A percentile compares a stretch with the other conserved stretches of the same genome.
These are phyloP conservation scores for Ciona savignyi DNA, from an alignment of 23 tunicate species.

Conservation along the genomic window DNA sequence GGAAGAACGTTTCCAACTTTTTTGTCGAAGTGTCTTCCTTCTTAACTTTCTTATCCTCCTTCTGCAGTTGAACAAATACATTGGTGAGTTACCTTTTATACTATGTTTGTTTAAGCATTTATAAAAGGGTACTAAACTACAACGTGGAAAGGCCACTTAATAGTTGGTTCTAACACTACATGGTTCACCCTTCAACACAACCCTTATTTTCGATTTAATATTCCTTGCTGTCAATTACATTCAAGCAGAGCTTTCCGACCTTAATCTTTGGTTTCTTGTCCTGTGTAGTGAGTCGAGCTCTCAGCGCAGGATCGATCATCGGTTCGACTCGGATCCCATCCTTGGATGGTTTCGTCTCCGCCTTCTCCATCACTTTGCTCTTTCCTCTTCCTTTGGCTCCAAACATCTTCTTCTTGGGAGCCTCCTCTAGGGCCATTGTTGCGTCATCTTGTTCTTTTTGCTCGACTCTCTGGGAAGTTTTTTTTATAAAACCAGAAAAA, in stretches of 20 bases:
- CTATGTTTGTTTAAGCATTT: no score
- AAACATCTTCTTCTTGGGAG: slow-evolving; percentile 14
- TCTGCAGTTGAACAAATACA: no score
- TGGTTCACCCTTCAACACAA: no score
- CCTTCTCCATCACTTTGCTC: slow-evolving; percentile 8
- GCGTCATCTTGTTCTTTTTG: slow-evolving; percentile 73
- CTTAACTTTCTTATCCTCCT: no score
- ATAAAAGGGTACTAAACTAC: no score
- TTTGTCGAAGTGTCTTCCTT: slow-evolving; percentile 31
- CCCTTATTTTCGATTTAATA: no score
- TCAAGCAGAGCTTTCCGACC: no score
- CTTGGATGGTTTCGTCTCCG: slow-evolving; percentile 57
- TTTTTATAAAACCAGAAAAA: no score
- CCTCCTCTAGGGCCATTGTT: slow-evolving; percentile 19
- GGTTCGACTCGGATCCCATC: slow-evolving; percentile 45
- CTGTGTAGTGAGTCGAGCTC: slow-evolving; percentile 2
- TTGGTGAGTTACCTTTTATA: no score
- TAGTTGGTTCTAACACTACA: no score
- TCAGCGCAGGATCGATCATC: slow-evolving; percentile 29
- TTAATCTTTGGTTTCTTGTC: slow-evolving; percentile 22
- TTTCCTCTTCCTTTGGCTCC: slow-evolving; percentile 59
- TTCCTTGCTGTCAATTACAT: no score
- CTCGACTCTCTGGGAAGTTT: slow-evolving; percentile 64
- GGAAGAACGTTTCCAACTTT: slow-evolving; percentile 32
- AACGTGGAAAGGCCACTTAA: no score